phyloP scores from a whole-genome alignment of 2,797 vertebrate genomes.

The Australoheros facetus region DNA sequence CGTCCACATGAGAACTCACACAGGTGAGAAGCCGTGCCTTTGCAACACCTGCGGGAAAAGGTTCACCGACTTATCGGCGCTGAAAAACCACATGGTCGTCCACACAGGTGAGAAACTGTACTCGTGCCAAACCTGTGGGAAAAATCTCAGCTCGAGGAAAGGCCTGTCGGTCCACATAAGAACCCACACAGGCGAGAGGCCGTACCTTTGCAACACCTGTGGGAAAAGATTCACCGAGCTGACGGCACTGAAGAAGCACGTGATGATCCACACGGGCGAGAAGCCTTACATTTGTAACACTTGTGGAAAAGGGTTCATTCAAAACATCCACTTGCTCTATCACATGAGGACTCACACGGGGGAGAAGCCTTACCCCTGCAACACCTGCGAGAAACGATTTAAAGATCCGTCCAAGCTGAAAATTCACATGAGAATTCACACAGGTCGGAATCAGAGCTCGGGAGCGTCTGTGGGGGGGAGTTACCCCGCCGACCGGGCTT shows the following conservation, averaged over 20 bases:
- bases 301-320: background rate
- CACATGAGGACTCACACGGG: background rate
- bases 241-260: conserved; percentile 1
- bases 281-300: background rate
- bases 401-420: conserved; percentile 1
- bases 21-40: background rate
- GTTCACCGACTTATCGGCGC: background rate
- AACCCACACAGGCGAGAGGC: background rate
- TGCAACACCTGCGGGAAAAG: conserved; percentile 4
- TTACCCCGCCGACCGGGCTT: background rate
- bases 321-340: background rate
- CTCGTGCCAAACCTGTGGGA: background rate
- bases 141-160: background rate
- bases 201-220: background rate
- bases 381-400: background rate
- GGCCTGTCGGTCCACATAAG: background rate
- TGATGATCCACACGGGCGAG: background rate
- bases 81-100: background rate
- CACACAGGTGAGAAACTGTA: background rate
- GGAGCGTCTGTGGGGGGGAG: background rate
- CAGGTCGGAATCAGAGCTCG: rapidly evolving
- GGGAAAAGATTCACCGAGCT: conserved; percentile 1
- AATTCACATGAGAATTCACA: background rate
- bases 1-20: background rate
- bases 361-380: conserved; percentile 3